Conservation (phyloP, 2,888 invertebrate genomes). For the Xestobium rufovillosum region DNA sequence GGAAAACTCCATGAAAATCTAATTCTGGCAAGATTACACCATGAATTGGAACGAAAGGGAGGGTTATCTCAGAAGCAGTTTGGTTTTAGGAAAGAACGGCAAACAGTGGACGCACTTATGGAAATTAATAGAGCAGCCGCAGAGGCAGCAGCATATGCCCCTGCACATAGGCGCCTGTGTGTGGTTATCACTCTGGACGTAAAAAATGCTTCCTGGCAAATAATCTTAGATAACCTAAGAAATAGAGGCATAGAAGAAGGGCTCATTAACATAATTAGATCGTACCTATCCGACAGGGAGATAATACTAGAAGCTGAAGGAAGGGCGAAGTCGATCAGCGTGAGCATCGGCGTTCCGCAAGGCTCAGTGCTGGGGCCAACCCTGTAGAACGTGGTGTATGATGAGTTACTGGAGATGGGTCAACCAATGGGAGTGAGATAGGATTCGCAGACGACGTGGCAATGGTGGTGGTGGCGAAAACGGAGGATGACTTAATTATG, state of each 20-base stretch:
- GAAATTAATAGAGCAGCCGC: no score
- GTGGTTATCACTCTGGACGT: slow-evolving; percentile 5
- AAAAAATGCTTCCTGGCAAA: slow-evolving; percentile 6
- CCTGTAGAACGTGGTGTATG: slow-evolving; percentile 17
- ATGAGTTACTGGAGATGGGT: slow-evolving; percentile 7
- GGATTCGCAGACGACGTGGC: slow-evolving; percentile 15
- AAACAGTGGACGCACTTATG: no score
- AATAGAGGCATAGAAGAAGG: slow-evolving; percentile 11
- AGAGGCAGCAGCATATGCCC: no score
- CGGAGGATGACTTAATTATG: background rate
- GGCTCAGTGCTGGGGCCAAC: slow-evolving; percentile 12
- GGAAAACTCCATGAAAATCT: slow-evolving; percentile 14
- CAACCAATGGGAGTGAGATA: slow-evolving; percentile 6
- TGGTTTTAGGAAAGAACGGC: no score
- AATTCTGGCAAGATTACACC: no score
- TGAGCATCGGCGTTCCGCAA: slow-evolving; percentile 8
- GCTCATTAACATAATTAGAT: slow-evolving; percentile 14
- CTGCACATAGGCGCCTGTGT: no score
- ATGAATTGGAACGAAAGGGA: no score
- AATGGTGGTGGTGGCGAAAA: background rate
- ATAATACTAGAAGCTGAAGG: slow-evolving; percentile 7
- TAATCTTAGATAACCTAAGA: slow-evolving; percentile 11
- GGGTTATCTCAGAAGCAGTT: no score
- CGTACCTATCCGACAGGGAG: slow-evolving; percentile 10
- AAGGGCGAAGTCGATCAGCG: slow-evolving; percentile 3